phyloP scores from a whole-genome alignment of 2,113 vertebrate genomes.

The Corvus cornix region DNA sequence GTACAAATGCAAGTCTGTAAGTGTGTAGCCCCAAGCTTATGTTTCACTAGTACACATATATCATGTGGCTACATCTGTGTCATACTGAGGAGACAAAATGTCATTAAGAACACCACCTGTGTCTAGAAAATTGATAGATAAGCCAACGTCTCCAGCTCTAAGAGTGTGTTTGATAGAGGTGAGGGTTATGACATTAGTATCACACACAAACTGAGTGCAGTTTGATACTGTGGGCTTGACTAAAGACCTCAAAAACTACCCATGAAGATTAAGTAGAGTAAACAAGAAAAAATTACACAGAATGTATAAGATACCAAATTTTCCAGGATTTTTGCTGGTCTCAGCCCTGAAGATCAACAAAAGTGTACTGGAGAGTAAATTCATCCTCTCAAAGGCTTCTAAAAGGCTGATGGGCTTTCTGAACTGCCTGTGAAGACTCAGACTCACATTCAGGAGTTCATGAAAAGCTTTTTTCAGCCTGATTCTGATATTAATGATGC shows the following conservation, averaged over 20 bases:
- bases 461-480: neutral
- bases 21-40: neutral
- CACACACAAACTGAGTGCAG: too few species aligned
- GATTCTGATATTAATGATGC: neutral
- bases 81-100: neutral
- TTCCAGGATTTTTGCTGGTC: neutral
- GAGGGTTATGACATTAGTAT: neutral
- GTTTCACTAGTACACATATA: neutral
- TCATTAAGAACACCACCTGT: neutral
- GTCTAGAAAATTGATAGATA: neutral
- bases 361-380: neutral
- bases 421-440: neutral
- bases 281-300: neutral
- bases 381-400: neutral
- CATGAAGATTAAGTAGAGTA: neutral
- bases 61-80: neutral
- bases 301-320: neutral
- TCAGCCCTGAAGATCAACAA: neutral
- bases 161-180: rapidly evolving
- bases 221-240: neutral
- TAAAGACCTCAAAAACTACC: neutral
- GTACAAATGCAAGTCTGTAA: rapidly evolving
- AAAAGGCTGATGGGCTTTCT: neutral
- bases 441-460: neutral
- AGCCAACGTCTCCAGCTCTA: rapidly evolving